Percentiles rank a stretch among this genome's conserved stretches.
These are phyloP conservation scores for Smutsia temminckii DNA, from an alignment of 2,797 vertebrate genomes.

Conservation along the genomic window DNA sequence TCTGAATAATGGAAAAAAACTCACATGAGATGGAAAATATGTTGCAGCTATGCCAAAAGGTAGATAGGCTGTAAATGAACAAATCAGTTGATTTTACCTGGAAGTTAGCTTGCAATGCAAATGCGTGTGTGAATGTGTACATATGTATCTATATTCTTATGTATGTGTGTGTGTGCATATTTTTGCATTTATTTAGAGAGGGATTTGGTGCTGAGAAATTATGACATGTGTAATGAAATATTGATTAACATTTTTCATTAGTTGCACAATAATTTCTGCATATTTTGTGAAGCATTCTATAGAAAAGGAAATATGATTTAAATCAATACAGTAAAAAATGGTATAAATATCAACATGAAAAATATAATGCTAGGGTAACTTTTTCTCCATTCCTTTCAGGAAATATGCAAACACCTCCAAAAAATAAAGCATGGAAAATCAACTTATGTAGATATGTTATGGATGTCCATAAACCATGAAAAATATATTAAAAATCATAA, in stretches of 20 bases:
- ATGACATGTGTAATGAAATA: background rate
- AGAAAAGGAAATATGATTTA: background rate
- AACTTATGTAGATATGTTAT: background rate
- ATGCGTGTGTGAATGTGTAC: background rate
- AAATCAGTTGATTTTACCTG: background rate
- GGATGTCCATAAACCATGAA: background rate
- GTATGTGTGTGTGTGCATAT: background rate
- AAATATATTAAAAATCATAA: slow-evolving; percentile 10
- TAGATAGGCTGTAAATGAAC: background rate
- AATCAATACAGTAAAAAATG: background rate
- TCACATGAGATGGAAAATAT: background rate
- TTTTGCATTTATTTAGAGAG: background rate
- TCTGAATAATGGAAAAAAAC: background rate
- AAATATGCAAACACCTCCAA: background rate
- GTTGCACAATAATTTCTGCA: background rate
- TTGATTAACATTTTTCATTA: background rate
- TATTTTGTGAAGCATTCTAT: background rate
- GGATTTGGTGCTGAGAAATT: background rate
- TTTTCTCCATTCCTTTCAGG: background rate
- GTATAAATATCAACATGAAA: background rate
- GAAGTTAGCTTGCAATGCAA: background rate
- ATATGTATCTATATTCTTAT: background rate
- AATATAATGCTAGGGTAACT: background rate
- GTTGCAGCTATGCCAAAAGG: background rate
- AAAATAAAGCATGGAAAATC: background rate